Evolutionary conservation across 2,113 vertebrate species (phyloP).

Genomic region (Dasyurus viverrinus): DNA sequence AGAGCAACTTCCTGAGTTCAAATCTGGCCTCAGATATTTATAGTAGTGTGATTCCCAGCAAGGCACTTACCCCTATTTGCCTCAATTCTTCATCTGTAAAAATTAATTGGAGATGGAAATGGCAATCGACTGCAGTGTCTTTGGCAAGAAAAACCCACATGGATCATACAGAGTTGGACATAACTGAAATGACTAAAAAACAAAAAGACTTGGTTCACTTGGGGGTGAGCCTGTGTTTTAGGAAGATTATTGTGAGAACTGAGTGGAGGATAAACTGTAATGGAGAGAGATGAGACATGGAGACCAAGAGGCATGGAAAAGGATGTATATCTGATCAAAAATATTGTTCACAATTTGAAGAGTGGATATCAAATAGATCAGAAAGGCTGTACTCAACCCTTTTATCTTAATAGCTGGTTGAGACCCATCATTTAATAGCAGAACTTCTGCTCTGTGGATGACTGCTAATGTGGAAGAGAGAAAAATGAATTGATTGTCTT

Average conservation of each 20-base stretch:
- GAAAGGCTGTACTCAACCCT: conserved; percentile 20
- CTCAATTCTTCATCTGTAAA: too few species aligned
- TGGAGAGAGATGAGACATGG: not conserved
- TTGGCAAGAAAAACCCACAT: not conserved
- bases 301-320: not conserved
- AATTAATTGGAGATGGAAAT: too few species aligned
- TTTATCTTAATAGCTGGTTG: conserved; percentile 28
- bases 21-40: too few species aligned
- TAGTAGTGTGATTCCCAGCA: too few species aligned
- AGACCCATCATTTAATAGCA: conserved; percentile 6
- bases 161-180: not conserved
- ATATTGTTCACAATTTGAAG: conserved; percentile 4
- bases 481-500: not conserved
- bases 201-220: not conserved
- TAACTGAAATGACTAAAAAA: not conserved
- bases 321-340: not conserved
- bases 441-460: not conserved
- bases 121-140: not conserved
- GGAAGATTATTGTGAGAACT: not conserved
- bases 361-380: conserved; percentile 29
- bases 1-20: too few species aligned
- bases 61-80: too few species aligned
- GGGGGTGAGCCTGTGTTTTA: not conserved
- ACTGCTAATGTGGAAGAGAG: not conserved
- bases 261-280: not conserved